phyloP scores from a whole-genome alignment of 2,113 vertebrate species.

The Recurvirostra avosetta region DNA sequence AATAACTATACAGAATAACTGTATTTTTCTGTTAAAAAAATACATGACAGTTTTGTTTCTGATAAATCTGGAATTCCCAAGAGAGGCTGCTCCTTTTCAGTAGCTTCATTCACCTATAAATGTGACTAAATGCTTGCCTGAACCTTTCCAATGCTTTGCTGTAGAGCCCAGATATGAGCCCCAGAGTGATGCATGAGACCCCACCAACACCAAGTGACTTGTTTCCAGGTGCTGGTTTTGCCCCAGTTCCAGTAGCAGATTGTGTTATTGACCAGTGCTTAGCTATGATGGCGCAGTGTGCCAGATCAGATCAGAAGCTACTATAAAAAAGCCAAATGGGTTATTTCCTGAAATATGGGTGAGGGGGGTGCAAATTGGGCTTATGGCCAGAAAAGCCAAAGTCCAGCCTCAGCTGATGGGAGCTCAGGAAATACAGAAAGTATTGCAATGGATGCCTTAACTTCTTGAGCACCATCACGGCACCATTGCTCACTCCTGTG shows the following conservation, averaged over 20 bases:
- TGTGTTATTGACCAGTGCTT: not conserved
- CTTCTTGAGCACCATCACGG: not conserved
- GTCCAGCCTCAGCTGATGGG: not conserved
- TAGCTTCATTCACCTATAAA: not conserved
- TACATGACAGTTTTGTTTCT: not conserved
- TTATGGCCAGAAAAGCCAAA: not conserved
- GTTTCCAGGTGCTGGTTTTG: not conserved
- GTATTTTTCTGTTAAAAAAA: not conserved
- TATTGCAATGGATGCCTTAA: not conserved
- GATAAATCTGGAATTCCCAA: not conserved
- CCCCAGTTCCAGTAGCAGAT: not conserved
- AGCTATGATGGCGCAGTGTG: not conserved
- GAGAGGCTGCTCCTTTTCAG: not conserved
- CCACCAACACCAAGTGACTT: not conserved
- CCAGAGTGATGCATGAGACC: not conserved
- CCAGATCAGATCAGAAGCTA: not conserved
- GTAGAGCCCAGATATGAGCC: not conserved
- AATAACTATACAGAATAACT: not conserved
- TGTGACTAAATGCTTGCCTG: not conserved
- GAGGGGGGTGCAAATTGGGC: not conserved
- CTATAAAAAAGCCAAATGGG: not conserved
- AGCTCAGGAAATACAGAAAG: not conserved
- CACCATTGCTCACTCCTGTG: fast-evolving
- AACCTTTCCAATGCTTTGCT: not conserved
- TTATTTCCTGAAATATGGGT: not conserved